These are phyloP conservation scores for Hydropsyche betteni DNA, from an alignment of 2,888 invertebrate species.

Conservation along the genomic window DNA sequence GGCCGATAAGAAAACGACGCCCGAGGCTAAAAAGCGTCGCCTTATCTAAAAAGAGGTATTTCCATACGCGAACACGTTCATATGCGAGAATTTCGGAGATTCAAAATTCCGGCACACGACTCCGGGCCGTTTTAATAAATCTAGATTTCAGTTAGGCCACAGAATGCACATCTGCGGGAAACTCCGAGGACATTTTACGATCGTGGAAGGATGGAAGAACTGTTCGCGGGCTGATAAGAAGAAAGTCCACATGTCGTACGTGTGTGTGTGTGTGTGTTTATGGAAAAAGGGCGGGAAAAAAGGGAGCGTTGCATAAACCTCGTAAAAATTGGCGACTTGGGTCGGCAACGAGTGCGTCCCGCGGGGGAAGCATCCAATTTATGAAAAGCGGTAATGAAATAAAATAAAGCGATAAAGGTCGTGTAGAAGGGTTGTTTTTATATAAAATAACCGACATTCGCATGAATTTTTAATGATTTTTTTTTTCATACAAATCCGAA, in stretches of 20 bases:
- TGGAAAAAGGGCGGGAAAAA: not conserved
- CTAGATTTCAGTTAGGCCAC: constrained; percentile 5
- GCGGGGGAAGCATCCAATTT: constrained; percentile 21
- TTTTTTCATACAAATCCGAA: too few species aligned
- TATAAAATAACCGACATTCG: too few species aligned
- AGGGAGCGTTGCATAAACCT: constrained; percentile 29
- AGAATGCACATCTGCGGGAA: constrained; percentile 8
- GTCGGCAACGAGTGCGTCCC: constrained; percentile 8
- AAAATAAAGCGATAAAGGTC: too few species aligned
- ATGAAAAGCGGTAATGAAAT: constrained; percentile 11
- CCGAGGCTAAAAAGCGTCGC: too few species aligned
- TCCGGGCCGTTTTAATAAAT: constrained; percentile 6
- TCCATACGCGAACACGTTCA: too few species aligned
- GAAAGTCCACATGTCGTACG: not conserved
- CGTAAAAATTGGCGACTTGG: constrained; percentile 27
- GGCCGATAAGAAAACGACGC: too few species aligned
- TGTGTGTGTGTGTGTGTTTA: too few species aligned
- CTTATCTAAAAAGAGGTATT: too few species aligned
- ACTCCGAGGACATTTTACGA: not conserved
- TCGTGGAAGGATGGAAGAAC: not conserved
- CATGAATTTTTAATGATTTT: too few species aligned
- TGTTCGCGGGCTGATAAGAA: constrained; percentile 31
- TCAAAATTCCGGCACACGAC: constrained; percentile 9
- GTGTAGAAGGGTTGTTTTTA: too few species aligned
- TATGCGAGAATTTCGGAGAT: too few species aligned